Evolutionary conservation across 1,140 invertebrate genomes (phyloP).

Genomic region (Cherax destructor): DNA sequence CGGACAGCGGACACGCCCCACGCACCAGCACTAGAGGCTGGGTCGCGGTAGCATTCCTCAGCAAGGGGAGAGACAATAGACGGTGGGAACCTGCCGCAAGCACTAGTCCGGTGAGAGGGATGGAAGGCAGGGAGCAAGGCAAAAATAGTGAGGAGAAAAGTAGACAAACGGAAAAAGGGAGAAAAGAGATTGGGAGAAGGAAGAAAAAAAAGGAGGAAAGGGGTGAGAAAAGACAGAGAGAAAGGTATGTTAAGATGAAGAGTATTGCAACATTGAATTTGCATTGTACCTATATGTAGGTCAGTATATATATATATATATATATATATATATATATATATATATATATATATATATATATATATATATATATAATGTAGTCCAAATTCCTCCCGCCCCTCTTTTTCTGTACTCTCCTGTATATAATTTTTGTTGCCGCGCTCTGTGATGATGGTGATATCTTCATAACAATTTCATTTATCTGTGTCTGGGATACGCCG

Average conservation of each 20-base stretch:
- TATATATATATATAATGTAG: no score
- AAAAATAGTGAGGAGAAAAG: neutral
- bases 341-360: neutral
- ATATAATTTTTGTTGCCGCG: no score
- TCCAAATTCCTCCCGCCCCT: no score
- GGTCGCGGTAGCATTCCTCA: neutral
- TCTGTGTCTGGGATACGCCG: no score
- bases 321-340: neutral
- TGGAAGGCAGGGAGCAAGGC: no score
- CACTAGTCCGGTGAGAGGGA: neutral
- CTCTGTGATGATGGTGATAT: no score
- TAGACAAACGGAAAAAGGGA: neutral
- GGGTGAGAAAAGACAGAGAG: neutral
- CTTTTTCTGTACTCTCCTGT: no score
- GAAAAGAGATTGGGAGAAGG: neutral
- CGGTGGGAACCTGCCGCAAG: neutral
- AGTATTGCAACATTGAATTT: no score
- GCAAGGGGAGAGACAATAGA: neutral
- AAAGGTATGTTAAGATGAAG: no score
- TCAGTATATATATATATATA: neutral
- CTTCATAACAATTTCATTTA: no score
- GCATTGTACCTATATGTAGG: neutral
- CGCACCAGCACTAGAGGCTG: neutral
- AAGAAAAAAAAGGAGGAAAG: constrained; percentile 3
- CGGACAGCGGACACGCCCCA: neutral